Evolutionary conservation across 2,113 vertebrate species (phyloP), one percentile per base, ranked within the genome.

Genomic region (Oceanodroma tethys): DNA sequence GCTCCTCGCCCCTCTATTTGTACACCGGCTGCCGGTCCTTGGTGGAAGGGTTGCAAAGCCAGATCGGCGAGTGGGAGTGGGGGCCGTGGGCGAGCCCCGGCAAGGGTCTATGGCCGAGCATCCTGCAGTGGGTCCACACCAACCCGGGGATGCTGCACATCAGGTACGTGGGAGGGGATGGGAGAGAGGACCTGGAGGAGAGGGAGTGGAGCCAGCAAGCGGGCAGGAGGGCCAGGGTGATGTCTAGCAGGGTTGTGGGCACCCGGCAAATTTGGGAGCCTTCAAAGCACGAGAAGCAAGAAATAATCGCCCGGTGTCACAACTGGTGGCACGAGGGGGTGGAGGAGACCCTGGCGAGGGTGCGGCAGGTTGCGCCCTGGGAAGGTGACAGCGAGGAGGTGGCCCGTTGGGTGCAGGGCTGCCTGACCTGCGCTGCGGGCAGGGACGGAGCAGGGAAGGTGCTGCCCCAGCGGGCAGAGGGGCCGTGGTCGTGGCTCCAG

Each of bases 191-290:
- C 6, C 7, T 1, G 1, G 11, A 76, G 38, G 70, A 86, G 76
- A 9, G 5, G 50, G 8, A 48, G 19, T 71, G 92, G 92, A 58
- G 8, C 18, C 58, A 26, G n/a, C 29, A 59, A 11, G 88, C 3
- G 19, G 11, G 2, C 15, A 10, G 9, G n/a, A 94, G 88, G 63
- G 82, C 76, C 4, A 4, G 1, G 50, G 32, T 1, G 2, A 30
- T 94, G 29, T 6, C 63, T 1, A 1, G 0, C 6, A 5, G 16
- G 22, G 30, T 15, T 1, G 1, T 0, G 45, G 52, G 22, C 50
- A 22, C 5, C 10, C 2, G 0, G 18, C 13, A 5, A 2, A 2
- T 11, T 1, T 91, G 88, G 88, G 83, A 87, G 65, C 92, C 82
- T 12, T 94, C 82, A 0, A 91, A 60, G 72, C 13, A 79, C 0